Conservation (phyloP, 2,113 vertebrate genomes). For the Hippocampus zosterae region DNA sequence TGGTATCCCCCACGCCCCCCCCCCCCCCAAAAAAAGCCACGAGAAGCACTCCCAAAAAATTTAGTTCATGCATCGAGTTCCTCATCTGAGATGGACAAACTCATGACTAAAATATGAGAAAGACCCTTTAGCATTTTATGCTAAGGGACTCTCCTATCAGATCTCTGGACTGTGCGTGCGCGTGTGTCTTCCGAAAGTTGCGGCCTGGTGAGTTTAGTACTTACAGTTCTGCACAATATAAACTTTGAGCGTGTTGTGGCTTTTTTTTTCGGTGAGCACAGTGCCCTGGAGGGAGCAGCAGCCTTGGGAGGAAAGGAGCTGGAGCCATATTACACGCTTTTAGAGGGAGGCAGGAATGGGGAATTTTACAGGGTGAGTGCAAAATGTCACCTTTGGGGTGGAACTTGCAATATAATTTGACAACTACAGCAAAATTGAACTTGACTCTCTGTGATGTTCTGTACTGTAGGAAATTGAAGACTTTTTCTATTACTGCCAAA, state of each 20-base stretch:
- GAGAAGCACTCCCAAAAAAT: not conserved
- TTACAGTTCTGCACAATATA: not conserved
- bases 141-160: not conserved
- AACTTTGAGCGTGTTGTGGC: not conserved
- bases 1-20: too few relatives aligned
- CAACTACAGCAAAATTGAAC: not conserved
- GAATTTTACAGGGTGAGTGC: constrained; percentile 79
- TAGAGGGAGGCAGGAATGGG: constrained; percentile 85
- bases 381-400: not conserved
- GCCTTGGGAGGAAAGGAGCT: constrained; percentile 82
- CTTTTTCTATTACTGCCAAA: constrained; percentile 88
- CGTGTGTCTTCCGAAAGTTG: too few relatives aligned
- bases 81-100: not conserved
- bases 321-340: constrained; percentile 80
- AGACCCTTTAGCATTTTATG: not conserved
- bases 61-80: not conserved
- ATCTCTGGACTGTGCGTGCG: not conserved
- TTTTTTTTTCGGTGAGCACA: constrained; percentile 46
- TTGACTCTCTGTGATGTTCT: constrained; percentile 8
- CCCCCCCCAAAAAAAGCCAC: not conserved
- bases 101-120: too few relatives aligned
- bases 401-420: not conserved
- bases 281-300: constrained; percentile 80
- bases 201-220: not conserved
- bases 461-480: constrained; percentile 83